Evolutionary conservation across 2,113 vertebrate species (phyloP), one percentile per base, ranked within the genome.

Genomic region (Myotis yumanensis): DNA sequence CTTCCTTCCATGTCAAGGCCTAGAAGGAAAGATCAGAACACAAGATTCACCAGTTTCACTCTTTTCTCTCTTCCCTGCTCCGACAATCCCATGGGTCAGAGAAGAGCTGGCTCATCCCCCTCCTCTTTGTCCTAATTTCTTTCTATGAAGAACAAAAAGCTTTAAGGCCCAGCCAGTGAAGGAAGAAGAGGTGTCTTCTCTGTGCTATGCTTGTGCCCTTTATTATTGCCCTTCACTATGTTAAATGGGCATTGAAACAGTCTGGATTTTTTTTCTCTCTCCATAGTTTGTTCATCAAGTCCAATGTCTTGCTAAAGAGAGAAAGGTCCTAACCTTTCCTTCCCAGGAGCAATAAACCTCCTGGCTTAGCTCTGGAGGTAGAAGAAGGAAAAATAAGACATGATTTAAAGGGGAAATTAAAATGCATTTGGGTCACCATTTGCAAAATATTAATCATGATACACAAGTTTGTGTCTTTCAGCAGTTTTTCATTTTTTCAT

Each of bases 401-500:
- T 20, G 68, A 86, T 30, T 80, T 90, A 90, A 68, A 89, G 25
- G 1, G 12, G 35, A 89, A 68, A 71, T 93, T 95, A 91, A 93
- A 96, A 80, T 85, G 73, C n/a, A 91, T 93, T 69, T 84, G 23
- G 57, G 43, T 82, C 51, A 59, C 48, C 30, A 51, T 30, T 86
- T 64, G 17, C 16, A 87, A 95, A 92, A 90, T 91, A 71, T 69
- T 75, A 89, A 76, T 69, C 64, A 73, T 5, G 25, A 46, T 89
- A 79, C 22, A 30, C 8, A 82, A 79, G n/a, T 32, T 66, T 71
- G 1, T 66, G 16, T 89, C 51, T 73, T 93, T 87, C 5, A 51
- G 22, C 1, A 79, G 62, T 11, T 86, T 89, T 91, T 35, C 11
- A 52, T 52, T 80, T 75, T 84, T 20, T 11, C 3, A 6, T 83